Conservation (phyloP, 2,113 vertebrate species). For the Heterocephalus glaber region DNA sequence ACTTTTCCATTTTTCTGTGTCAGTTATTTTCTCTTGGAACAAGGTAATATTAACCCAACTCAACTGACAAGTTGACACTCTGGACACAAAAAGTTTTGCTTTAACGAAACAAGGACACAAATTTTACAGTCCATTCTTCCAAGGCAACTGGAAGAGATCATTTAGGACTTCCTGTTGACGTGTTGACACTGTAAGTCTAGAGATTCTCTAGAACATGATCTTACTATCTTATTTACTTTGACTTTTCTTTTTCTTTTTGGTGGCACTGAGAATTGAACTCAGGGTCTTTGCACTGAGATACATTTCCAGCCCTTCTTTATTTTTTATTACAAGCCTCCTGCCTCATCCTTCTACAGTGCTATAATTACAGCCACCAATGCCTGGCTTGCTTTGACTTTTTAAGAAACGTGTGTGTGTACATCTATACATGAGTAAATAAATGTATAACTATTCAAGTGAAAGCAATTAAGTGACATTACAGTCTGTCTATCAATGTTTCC, state of each 20-base stretch:
- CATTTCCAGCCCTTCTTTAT: not conserved
- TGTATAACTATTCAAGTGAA: constrained; percentile 5
- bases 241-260: not conserved
- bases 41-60: constrained; percentile 13
- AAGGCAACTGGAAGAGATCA: not conserved
- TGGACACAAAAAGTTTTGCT: not conserved
- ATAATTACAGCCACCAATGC: not conserved
- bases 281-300: not conserved
- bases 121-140: not conserved
- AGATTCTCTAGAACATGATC: not conserved
- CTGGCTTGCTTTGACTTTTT: not conserved
- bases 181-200: not conserved
- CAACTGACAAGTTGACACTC: not conserved
- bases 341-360: not conserved
- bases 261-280: not conserved
- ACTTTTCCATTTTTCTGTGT: not conserved
- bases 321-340: not conserved
- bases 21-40: constrained; percentile 22
- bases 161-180: not conserved
- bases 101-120: not conserved
- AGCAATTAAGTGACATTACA: constrained; percentile 16
- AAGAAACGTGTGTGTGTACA: not conserved
- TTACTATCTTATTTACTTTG: not conserved
- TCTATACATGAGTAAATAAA: not conserved
- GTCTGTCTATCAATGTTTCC: not conserved